phyloP scores from a whole-genome alignment of 2,113 vertebrate genomes.

The Chloropsis cyanopogon region DNA sequence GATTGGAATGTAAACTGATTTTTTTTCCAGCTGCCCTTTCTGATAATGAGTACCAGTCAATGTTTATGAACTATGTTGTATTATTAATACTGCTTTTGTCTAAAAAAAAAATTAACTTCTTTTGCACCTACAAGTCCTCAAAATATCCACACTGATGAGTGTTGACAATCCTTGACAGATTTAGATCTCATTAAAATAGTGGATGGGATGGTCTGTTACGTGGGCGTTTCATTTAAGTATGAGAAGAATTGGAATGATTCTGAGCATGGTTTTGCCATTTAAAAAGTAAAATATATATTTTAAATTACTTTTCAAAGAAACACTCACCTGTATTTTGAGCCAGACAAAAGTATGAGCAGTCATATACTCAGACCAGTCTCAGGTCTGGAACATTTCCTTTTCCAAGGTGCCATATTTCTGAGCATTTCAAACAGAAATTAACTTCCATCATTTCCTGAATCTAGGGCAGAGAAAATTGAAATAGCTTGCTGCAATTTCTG shows the following conservation, averaged over 20 bases:
- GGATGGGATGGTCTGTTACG: neutral
- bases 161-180: slow-evolving; percentile 27
- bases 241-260: neutral
- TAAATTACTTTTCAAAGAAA: neutral
- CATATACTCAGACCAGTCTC: neutral
- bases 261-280: neutral
- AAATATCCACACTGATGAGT: neutral
- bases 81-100: neutral
- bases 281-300: neutral
- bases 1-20: neutral
- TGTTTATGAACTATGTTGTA: neutral
- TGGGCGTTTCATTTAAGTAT: slow-evolving; percentile 6
- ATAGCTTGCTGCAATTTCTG: neutral
- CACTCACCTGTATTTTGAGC: neutral
- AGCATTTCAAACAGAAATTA: neutral
- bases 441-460: slow-evolving; percentile 4
- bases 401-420: neutral
- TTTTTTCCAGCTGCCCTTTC: neutral
- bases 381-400: neutral
- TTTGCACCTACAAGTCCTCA: neutral
- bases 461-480: slow-evolving; percentile 34
- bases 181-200: slow-evolving; percentile 38
- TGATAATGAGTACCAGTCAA: neutral
- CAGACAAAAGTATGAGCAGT: neutral
- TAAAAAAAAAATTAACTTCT: neutral